Evolutionary conservation across 1,140 invertebrate genomes (phyloP).

Genomic region (Drosophila pallidifrons): DNA sequence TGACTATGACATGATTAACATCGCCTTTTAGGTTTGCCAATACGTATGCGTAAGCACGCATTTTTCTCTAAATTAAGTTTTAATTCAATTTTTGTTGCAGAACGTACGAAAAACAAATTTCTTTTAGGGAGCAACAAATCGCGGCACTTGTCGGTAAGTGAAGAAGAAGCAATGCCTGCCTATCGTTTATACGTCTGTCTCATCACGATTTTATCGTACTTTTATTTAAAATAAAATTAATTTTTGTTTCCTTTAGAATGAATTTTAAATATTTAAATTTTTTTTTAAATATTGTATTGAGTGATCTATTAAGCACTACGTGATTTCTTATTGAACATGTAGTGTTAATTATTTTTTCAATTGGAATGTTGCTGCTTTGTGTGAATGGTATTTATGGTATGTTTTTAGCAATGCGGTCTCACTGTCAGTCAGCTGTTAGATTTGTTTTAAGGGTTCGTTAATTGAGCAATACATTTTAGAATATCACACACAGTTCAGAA

Average conservation of each 20-base stretch:
- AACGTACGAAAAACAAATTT: conserved; percentile 47
- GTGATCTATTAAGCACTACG: not conserved
- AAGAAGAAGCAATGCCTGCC: conserved; percentile 45
- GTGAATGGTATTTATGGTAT: conserved; percentile 18
- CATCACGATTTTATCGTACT: conserved; percentile 2
- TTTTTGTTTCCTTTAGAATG: not conserved
- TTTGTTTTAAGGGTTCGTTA: conserved; percentile 38
- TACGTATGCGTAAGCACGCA: conserved; percentile 15
- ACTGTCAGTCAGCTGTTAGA: conserved; percentile 39
- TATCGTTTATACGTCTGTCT: conserved; percentile 30
- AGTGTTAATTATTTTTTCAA: not conserved
- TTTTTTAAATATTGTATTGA: not conserved
- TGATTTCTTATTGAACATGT: not conserved
- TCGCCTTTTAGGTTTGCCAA: conserved; percentile 20
- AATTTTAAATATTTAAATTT: not conserved
- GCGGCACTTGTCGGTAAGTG: conserved; percentile 53
- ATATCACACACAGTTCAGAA: conserved; percentile 25
- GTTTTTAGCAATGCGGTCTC: conserved; percentile 1
- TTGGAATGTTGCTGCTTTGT: conserved; percentile 3
- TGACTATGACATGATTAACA: conserved; percentile 39
- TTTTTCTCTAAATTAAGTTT: conserved; percentile 8
- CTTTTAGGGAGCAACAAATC: conserved; percentile 51
- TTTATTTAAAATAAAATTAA: not conserved
- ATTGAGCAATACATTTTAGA: conserved; percentile 35
- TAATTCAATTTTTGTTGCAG: conserved; percentile 22